Base-by-base conservation (phyloP, 1,140 invertebrate genomes). In the Oscheius sp. region DNA sequence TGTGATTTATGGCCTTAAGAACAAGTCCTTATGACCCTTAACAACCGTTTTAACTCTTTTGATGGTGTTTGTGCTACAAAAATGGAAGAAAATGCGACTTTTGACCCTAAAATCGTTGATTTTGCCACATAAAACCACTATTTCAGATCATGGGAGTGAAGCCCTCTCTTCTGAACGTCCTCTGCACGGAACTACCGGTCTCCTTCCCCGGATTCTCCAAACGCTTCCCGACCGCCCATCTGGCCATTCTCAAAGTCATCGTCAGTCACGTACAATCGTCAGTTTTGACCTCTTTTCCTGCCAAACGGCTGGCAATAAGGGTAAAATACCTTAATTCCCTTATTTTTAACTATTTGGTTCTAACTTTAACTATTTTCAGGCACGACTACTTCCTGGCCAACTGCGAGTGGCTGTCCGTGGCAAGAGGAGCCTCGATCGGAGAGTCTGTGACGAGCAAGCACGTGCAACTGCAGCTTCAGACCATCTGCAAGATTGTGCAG, bases 61-160 rank as follows among this genome's bases (percentile, higher is more conserved):
- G n/a, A n/a, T n/a, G n/a, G n/a, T n/a, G n/a, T n/a, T n/a, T n/a
- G n/a, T n/a, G n/a, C n/a, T n/a, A n/a, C n/a, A n/a, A n/a, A n/a
- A n/a, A n/a, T n/a, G n/a, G n/a, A n/a, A n/a, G n/a, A n/a, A n/a
- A n/a, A n/a, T n/a, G n/a, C n/a, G n/a, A n/a, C n/a, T n/a, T n/a
- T n/a, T n/a, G n/a, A n/a, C n/a, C n/a, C n/a, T n/a, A n/a, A n/a
- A n/a, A n/a, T n/a, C n/a, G n/a, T n/a, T n/a, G n/a, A n/a, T n/a
- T n/a, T n/a, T n/a, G n/a, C n/a, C n/a, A n/a, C n/a, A n/a, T n/a
- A n/a, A n/a, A n/a, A n/a, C n/a, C n/a, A 23, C 23, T 55, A 2
- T 70, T 64, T 49, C 31, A 71, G 69, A 71, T 71, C n/a, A 71
- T 71, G 59, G 69, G 69, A 45, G 35, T 71, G 13, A 38, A 58